These are phyloP conservation scores for Rhinella marina DNA, from an alignment of 2,797 vertebrate species.

Conservation along the genomic window DNA sequence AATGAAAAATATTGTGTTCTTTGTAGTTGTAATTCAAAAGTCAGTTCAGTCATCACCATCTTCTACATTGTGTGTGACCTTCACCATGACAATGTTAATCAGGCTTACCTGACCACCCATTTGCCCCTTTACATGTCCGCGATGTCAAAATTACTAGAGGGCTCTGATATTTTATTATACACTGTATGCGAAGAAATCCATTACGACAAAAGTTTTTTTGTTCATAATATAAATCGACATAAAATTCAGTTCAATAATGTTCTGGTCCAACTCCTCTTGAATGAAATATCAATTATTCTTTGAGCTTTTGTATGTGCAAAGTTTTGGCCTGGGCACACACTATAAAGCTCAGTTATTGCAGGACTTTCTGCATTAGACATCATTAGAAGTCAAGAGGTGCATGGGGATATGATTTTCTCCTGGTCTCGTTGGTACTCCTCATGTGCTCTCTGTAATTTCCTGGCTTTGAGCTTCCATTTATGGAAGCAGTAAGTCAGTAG, in stretches of 20 bases:
- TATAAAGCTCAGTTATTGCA: conserved; percentile 38
- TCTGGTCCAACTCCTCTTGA: conserved; percentile 20
- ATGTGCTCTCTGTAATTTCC: conserved; percentile 74
- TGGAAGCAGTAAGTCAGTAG: conserved; percentile 76
- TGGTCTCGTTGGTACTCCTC: conserved; percentile 78
- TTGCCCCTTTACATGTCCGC: not conserved
- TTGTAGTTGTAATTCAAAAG: not conserved
- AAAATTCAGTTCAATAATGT: not conserved
- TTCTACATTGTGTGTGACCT: conserved; percentile 1
- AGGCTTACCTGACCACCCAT: not conserved
- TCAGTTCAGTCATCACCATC: not conserved
- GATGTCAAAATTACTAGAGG: not conserved
- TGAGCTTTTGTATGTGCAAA: not conserved
- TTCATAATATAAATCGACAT: not conserved
- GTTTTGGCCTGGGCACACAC: not conserved
- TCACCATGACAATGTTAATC: not conserved
- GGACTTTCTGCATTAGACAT: conserved; percentile 45
- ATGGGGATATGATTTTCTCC: conserved; percentile 68
- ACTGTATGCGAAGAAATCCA: conserved; percentile 11
- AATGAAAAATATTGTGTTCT: not conserved
- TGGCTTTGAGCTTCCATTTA: conserved; percentile 74
- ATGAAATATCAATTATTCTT: not conserved
- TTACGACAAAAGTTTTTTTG: conserved; percentile 13
- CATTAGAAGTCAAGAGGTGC: conserved; percentile 60
- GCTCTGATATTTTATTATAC: conserved; percentile 8